Evolutionary conservation across 2,113 vertebrate genomes (phyloP), one percentile per base, ranked within the genome.

Genomic region (Lampris megalopsis): DNA sequence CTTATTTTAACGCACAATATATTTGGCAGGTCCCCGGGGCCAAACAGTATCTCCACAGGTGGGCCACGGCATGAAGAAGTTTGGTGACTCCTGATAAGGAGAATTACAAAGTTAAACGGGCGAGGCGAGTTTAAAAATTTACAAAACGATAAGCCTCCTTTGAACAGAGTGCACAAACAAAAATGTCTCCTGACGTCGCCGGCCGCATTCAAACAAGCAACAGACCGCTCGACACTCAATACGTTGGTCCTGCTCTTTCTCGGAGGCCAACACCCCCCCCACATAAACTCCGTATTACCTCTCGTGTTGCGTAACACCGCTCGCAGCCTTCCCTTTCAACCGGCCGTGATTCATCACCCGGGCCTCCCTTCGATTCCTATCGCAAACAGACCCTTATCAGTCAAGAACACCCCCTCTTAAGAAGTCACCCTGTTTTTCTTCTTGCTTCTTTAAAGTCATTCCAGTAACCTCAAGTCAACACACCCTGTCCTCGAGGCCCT

Each of bases 361-460:
- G 49, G 66, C 71, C 63, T 82, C 60, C 79, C 24, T 24, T 80
- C 84, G 85, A 89, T 85, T 71, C 79, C 70, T 72, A 80, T 88
- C 68, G 41, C 78, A 70, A 84, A 85, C 53, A 71, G 75, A 65
- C 71, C 62, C 86, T 86, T 90, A 92, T 89, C 91, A 88, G 82
- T 88, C 88, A 73, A 81, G 68, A 76, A 63, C 24, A 24, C 63
- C 59, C 66, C 49, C 76, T 70, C 50, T 72, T 76, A 82, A 83
- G 79, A 85, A 88, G 86, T 78, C 83, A 73, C 75, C 79, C 71
- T 71, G n/a, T 37, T 41, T 81, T 75, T 83, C 73, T 84, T 80
- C 81, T 67, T 77, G 37, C 73, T 81, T 71, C 79, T 87, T 68
- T 87, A 81, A 88, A 90, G 75, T 84, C 91, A 91, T 91, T 91